Evolutionary conservation across 2,797 vertebrate genomes (phyloP).

Genomic region (Rhabdomys pumilio): DNA sequence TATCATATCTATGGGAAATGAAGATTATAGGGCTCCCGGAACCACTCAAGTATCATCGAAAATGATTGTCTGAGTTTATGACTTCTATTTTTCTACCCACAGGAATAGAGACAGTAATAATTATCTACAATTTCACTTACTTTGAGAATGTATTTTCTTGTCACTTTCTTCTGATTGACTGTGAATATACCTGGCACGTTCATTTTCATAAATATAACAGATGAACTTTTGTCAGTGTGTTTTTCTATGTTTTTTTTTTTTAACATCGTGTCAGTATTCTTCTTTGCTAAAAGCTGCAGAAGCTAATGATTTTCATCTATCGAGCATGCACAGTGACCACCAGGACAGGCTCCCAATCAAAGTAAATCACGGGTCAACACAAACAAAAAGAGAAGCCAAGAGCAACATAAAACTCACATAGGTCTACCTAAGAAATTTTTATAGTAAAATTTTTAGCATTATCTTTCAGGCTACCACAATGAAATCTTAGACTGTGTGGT

Average conservation of each 20-base stretch:
- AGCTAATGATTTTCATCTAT: not conserved
- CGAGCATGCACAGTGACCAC: not conserved
- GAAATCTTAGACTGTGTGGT: not conserved
- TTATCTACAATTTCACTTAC: slow-evolving; percentile 70
- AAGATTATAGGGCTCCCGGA: slow-evolving; percentile 66
- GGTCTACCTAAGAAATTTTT: slow-evolving; percentile 1
- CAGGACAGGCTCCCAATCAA: not conserved
- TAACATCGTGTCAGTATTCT: not conserved
- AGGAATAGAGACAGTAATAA: slow-evolving; percentile 62
- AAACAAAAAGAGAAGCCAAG: not conserved
- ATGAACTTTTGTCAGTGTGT: slow-evolving; percentile 52
- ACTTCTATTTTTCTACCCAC: slow-evolving; percentile 58
- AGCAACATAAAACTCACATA: not conserved
- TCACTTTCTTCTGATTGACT: slow-evolving; percentile 69
- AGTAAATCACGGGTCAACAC: not conserved
- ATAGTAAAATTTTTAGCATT: not conserved
- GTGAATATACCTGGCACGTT: slow-evolving; percentile 60
- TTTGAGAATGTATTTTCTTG: slow-evolving; percentile 70
- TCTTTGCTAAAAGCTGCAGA: not conserved
- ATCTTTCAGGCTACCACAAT: not conserved
- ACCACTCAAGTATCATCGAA: slow-evolving; percentile 61
- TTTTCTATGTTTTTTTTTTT: slow-evolving; percentile 19
- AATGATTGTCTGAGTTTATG: slow-evolving; percentile 66
- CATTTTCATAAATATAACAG: slow-evolving; percentile 69
- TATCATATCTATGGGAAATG: slow-evolving; percentile 32